Base-by-base conservation (phyloP, 2,113 vertebrate genomes). In the Chloropsis hardwickii region DNA sequence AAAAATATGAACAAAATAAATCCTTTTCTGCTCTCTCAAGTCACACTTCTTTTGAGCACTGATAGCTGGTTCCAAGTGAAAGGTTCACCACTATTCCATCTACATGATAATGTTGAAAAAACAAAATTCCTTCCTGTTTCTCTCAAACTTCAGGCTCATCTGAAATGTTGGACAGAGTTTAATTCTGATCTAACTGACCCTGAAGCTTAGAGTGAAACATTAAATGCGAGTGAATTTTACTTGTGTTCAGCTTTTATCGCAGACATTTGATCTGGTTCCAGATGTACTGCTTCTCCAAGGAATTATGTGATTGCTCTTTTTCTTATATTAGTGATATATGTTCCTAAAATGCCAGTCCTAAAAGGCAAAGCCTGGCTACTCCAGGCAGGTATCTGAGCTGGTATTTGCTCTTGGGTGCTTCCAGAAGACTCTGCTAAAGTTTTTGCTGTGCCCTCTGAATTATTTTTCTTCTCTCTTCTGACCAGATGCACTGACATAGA, bases 261-360 rank as follows among this genome's bases (percentile, higher is more conserved):
- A 94, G 58, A n/a, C 22, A 77, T 95, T 91, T 95, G n/a, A 72
- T 95, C 37, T 69, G 11, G 22, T 92, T 92, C 45, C 84, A 95
- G 87, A 60, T 9, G 14, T 61, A 87, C 37, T 6, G 3, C 64
- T 89, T 79, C 48, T 72, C 44, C 8, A 69, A 72, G 76, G 20
- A 91, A 71, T 72, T 95, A 56, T 12, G 51, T 3, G 12, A 60
- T 72, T 2, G 0, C 15, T 85, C 22, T 86, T 71, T 76, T 82
- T 79, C 45, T 60, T 85, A 12, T 39, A 61, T 29, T 57, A 45
- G 5, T 20, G 5, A 7, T 57, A 50, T 61, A 82, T 61, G 56
- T 65, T 13, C 77, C 77, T 80, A 77, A 60, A 67, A 65, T 1
- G 5, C 14, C 33, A 80, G 33, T 57, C 62, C 78, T 91, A 62